Conservation (phyloP, 2,797 vertebrate genomes). For the Phataginus tricuspis region DNA sequence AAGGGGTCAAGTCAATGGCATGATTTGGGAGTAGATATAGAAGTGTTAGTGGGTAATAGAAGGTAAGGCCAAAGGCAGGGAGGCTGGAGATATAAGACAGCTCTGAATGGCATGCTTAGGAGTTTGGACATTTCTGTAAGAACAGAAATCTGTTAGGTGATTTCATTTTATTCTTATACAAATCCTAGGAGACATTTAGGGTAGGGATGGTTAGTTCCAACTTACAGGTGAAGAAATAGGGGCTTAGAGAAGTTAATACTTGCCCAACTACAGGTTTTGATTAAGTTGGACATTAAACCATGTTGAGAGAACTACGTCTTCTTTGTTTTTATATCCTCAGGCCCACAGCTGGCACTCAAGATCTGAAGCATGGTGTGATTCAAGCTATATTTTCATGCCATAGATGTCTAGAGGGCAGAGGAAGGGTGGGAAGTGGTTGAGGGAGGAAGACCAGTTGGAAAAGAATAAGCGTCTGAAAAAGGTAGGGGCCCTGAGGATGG, state of each 20-base stretch:
- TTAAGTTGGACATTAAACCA: neutral
- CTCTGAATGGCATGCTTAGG: too few species aligned
- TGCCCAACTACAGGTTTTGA: neutral
- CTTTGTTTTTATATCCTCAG: neutral
- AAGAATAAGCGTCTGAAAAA: neutral
- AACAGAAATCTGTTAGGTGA: neutral
- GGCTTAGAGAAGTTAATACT: neutral
- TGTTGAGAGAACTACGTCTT: neutral
- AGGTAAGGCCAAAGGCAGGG: neutral
- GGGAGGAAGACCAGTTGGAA: neutral
- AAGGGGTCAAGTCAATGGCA: neutral
- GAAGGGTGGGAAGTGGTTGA: too few species aligned
- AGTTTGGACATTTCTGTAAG: neutral
- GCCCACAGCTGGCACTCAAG: neutral
- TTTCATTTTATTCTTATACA: neutral
- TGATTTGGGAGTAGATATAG: too few species aligned
- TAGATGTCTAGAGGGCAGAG: neutral
- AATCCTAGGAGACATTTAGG: neutral
- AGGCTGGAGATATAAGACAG: neutral
- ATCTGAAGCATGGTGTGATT: neutral
- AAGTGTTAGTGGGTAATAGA: neutral
- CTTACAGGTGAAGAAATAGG: neutral
- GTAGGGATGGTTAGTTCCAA: neutral
- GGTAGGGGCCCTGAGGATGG: rapidly evolving
- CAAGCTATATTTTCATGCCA: neutral